Evolutionary conservation across 2,113 vertebrate genomes (phyloP), one percentile per base, ranked within the genome.

Genomic region (Eurypyga helias): DNA sequence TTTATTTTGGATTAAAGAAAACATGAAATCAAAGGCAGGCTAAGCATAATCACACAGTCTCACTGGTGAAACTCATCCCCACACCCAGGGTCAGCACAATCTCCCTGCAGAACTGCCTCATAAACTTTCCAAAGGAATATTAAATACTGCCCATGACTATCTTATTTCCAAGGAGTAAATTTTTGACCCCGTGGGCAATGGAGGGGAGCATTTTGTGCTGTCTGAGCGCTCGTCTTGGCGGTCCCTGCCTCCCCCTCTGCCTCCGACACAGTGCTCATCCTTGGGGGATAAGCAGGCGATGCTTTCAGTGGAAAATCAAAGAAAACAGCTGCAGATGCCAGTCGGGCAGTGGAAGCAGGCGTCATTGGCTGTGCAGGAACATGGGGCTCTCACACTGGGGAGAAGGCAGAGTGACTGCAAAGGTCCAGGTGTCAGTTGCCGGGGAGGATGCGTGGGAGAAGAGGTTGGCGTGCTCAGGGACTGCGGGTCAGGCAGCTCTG

Each of bases 1-100:
- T 92, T 97, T 95, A 71, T 93, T 95, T 95, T 84, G 52, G 93
- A 81, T 87, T 75, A 91, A 82, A 86, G 80, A 33, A 88, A 77
- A 38, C 5, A 17, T 0, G 19, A 43, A 86, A 86, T 92, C 71
- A 89, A 87, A 90, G 82, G 67, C 79, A 49, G 71, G 21, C 54
- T 60, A 83, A 76, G 48, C 36, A n/a, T 36, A 90, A 66, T 69
- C 43, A 4, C 7, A 7, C 21, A 0, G 45, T 21, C 36, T 93
- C 79, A 11, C 88, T 77, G 83, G 29, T 23, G 82, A 6, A 29
- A 3, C 8, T 25, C 54, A 6, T 23, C 64, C 83, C 73, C 26
- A 3, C 2, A 1, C 14, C 28, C 34, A 1, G 38, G 85, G 75
- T 7, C 90, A 71, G 60, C 23, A 0, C 61, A 8, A 28, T 0